Percentiles rank a stretch among this genome's conserved stretches.
These are phyloP conservation scores for Pantelozetes paolii DNA, from an alignment of 2,888 invertebrate species.

Conservation along the genomic window DNA sequence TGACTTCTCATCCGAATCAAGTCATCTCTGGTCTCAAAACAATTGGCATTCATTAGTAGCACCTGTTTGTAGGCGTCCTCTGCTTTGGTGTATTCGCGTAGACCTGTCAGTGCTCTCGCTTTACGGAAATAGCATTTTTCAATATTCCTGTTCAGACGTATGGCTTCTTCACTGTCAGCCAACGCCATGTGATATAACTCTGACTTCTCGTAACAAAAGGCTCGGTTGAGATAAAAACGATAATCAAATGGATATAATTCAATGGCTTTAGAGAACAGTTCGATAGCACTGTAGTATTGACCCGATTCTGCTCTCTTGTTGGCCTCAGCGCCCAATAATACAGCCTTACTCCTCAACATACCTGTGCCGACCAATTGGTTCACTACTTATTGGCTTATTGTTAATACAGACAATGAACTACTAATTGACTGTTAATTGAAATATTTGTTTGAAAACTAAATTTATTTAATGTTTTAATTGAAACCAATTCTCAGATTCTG, in stretches of 20 bases:
- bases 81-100: constrained; percentile 16
- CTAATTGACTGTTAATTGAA: too few species aligned
- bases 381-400: not conserved
- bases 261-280: constrained; percentile 5
- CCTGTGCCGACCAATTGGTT: not conserved
- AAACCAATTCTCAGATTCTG: too few species aligned
- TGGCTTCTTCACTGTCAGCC: constrained; percentile 35
- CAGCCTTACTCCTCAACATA: not conserved
- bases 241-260: constrained; percentile 18
- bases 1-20: constrained; percentile 9
- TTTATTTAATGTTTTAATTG: too few species aligned
- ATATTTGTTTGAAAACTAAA: too few species aligned
- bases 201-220: constrained; percentile 37
- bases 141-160: not conserved
- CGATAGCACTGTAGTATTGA: not conserved
- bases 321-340: constrained; percentile 8
- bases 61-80: constrained; percentile 18
- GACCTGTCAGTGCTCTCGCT: constrained; percentile 15
- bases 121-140: constrained; percentile 38
- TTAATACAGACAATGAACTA: too few species aligned
- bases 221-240: constrained; percentile 39
- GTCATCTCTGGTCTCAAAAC: constrained; percentile 37
- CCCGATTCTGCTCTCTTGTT: constrained; percentile 20
- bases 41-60: constrained; percentile 6
- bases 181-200: constrained; percentile 36